These are phyloP conservation scores for Phalacrocorax carbo DNA, from an alignment of 2,113 vertebrate species.

Conservation along the genomic window DNA sequence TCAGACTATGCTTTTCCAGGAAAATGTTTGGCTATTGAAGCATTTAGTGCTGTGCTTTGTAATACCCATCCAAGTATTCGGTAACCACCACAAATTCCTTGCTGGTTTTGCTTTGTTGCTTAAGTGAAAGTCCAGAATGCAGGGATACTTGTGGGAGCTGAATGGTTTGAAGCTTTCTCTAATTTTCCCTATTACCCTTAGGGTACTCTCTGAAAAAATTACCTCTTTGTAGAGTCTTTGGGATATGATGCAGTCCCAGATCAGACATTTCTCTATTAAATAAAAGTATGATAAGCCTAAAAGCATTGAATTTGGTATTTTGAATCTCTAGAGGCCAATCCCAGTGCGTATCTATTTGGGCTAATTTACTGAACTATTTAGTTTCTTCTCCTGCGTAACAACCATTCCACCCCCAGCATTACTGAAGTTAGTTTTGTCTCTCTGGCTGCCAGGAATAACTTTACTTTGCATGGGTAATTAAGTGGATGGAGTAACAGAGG, in stretches of 20 bases:
- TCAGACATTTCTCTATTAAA: constrained; percentile 38
- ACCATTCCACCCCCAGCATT: constrained; percentile 38
- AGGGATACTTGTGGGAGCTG: constrained; percentile 21
- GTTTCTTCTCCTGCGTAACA: constrained; percentile 49
- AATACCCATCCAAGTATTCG: neutral
- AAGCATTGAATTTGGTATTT: constrained; percentile 41
- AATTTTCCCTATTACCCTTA: constrained; percentile 53
- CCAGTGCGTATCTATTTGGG: constrained; percentile 45
- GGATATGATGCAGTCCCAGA: constrained; percentile 33
- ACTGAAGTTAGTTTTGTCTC: constrained; percentile 51
- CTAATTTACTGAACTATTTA: constrained; percentile 48
- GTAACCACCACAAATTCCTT: neutral
- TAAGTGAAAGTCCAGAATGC: constrained; percentile 14
- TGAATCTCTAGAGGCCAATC: constrained; percentile 29
- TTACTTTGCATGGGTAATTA: constrained; percentile 70
- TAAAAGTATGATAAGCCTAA: constrained; percentile 59
- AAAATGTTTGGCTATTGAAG: neutral
- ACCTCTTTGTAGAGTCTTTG: constrained; percentile 36
- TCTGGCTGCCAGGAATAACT: constrained; percentile 66
- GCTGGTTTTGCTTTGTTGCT: constrained; percentile 25
- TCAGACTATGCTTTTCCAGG: neutral
- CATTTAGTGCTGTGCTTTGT: neutral
- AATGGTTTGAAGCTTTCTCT: constrained; percentile 43
- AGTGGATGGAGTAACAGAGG: constrained; percentile 56
- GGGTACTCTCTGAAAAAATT: constrained; percentile 44